phyloP scores from a whole-genome alignment of 2,888 invertebrate genomes.

The Schizaphis graminum region DNA sequence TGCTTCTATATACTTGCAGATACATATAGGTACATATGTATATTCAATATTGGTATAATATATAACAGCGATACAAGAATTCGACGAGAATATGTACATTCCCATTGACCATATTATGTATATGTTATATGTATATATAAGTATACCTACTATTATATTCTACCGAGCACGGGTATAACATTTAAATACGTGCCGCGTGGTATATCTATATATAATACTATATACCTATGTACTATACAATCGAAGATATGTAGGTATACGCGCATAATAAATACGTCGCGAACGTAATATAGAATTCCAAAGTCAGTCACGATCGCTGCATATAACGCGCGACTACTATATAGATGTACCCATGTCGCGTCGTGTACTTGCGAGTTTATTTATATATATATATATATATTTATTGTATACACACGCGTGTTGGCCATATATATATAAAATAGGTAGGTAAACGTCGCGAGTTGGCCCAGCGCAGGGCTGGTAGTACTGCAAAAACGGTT shows the following conservation, averaged over 20 bases:
- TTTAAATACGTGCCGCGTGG: not conserved
- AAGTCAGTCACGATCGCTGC: slow-evolving; percentile 57
- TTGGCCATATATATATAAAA: not conserved
- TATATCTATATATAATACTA: slow-evolving; percentile 8
- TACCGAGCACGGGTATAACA: not conserved
- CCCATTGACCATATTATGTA: not conserved
- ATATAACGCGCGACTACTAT: slow-evolving; percentile 26
- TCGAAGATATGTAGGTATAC: not conserved
- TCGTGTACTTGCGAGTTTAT: not conserved
- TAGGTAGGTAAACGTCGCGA: not conserved
- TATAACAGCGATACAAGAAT: not conserved
- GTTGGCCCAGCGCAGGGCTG: not conserved
- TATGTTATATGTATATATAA: not conserved
- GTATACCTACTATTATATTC: not conserved
- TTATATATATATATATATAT: no score
- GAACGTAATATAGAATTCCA: slow-evolving; percentile 58
- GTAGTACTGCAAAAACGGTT: slow-evolving; percentile 7
- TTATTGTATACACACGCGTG: not conserved
- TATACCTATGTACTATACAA: not conserved
- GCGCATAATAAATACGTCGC: slow-evolving; percentile 58
- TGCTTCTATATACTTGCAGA: not conserved
- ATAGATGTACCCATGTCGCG: not conserved
- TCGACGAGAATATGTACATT: slow-evolving; percentile 9
- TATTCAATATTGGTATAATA: not conserved
- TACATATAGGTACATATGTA: not conserved